Percentiles rank a stretch among this genome's conserved stretches.
Conservation (phyloP, 1,140 invertebrate species). For the Drosophila repletoides region DNA sequence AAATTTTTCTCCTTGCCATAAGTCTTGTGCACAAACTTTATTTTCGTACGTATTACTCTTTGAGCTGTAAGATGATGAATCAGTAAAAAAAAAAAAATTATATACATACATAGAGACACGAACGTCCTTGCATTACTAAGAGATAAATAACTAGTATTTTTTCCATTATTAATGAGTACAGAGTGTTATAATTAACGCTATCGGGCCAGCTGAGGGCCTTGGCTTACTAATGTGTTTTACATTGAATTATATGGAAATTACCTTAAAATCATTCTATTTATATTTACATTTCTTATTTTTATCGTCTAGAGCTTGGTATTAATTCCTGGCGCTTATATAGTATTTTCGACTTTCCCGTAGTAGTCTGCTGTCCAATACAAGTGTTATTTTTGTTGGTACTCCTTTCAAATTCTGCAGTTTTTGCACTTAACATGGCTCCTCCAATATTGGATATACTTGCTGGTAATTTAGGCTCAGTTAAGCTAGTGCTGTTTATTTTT, state of each 20-base stretch:
- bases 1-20: too few relatives aligned
- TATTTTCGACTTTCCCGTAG: constrained; percentile 65
- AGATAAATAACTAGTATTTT: too few relatives aligned
- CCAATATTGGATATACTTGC: constrained; percentile 87
- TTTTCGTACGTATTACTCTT: too few relatives aligned
- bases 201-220: neutral
- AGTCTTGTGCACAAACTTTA: too few relatives aligned
- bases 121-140: too few relatives aligned
- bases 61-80: too few relatives aligned
- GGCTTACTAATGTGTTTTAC: neutral
- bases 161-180: too few relatives aligned
- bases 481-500: neutral
- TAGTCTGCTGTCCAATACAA: neutral
- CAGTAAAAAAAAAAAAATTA: too few relatives aligned
- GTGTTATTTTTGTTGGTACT: constrained; percentile 84
- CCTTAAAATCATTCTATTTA: neutral
- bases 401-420: constrained; percentile 87
- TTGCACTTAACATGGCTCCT: constrained; percentile 86
- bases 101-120: too few relatives aligned
- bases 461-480: constrained; percentile 81
- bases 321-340: constrained; percentile 91
- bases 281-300: neutral
- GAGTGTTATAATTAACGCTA: neutral
- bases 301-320: constrained; percentile 86
- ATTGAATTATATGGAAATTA: neutral